A percentile compares a stretch with the other conserved stretches of the same genome.
Conservation (phyloP, 2,888 invertebrate species). For the Agrotis ipsilon region DNA sequence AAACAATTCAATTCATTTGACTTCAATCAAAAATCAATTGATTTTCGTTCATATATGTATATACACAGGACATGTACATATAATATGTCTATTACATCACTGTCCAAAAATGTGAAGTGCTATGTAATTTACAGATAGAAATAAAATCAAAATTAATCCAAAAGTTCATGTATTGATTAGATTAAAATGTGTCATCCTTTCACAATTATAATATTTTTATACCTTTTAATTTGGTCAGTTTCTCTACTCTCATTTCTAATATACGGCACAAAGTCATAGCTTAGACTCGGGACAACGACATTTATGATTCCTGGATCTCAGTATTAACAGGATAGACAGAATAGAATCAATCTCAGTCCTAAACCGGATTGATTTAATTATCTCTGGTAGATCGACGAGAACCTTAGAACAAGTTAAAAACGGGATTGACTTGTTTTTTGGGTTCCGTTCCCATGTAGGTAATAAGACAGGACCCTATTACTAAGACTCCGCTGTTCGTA, state of each 20-base stretch:
- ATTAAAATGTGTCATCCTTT: not conserved
- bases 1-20: not conserved
- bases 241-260: not conserved
- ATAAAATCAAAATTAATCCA: not conserved
- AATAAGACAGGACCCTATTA: no score
- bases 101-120: not conserved
- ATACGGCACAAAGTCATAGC: no score
- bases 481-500: no score
- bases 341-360: not conserved
- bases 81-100: no score
- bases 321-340: not conserved
- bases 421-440: constrained; percentile 1
- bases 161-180: constrained; percentile 3
- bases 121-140: not conserved
- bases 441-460: no score
- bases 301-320: no score
- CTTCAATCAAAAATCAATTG: not conserved
- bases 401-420: constrained; percentile 17
- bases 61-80: not conserved
- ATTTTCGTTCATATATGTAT: not conserved
- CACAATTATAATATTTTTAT: not conserved
- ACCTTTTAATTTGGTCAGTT: not conserved
- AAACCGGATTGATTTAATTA: constrained; percentile 4
- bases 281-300: not conserved
- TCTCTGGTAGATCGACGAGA: not conserved